Conservation (phyloP, 2,113 vertebrate species). For the Pongo abelii region DNA sequence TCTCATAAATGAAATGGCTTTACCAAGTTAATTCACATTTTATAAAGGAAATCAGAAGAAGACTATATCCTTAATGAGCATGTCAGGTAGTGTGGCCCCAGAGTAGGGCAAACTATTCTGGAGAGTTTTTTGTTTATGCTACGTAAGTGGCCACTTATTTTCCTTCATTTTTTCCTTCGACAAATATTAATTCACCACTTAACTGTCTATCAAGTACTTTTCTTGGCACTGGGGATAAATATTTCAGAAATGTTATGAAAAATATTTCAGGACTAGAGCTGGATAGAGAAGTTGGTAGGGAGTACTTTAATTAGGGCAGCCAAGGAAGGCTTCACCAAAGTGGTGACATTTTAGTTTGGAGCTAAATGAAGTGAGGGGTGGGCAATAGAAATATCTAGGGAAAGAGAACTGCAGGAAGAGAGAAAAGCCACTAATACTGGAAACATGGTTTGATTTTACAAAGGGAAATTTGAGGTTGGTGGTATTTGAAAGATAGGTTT, state of each 20-base stretch:
- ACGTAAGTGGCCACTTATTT: neutral
- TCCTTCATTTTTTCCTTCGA: neutral
- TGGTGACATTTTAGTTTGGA: neutral
- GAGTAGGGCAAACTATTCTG: neutral
- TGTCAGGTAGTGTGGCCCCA: neutral
- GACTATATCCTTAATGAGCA: neutral
- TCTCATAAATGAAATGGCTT: slow-evolving; percentile 10
- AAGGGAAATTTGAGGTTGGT: neutral
- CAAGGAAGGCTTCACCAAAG: neutral
- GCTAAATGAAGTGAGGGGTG: neutral
- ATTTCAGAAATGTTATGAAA: neutral
- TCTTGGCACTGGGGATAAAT: neutral
- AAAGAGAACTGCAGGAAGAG: slow-evolving; percentile 26
- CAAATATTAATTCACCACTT: neutral
- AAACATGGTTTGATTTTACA: neutral
- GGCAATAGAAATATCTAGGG: neutral
- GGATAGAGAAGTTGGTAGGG: neutral
- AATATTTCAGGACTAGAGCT: neutral
- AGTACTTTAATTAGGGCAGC: neutral
- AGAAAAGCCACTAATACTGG: neutral
- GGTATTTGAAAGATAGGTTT: neutral
- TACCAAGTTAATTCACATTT: neutral
- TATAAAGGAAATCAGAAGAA: neutral
- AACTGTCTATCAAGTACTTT: neutral
- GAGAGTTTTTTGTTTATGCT: neutral